Percentiles rank a stretch among this genome's conserved stretches.
Evolutionary conservation across 2,888 invertebrate genomes (phyloP).

Genomic region (Bombylius discolor): DNA sequence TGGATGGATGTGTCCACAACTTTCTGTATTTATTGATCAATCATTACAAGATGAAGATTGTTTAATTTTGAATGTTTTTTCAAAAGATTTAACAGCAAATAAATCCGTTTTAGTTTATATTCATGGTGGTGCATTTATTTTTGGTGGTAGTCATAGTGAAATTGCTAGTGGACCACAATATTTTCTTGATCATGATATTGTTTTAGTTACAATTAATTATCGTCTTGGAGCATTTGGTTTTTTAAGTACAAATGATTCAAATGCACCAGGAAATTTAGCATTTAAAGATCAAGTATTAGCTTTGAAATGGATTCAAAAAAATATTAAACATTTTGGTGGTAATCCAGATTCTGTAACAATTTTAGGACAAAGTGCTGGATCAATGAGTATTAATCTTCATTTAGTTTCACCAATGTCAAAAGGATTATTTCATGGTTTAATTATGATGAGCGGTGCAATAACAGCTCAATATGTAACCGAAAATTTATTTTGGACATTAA

Average conservation of each 20-base stretch:
- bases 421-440: slow-evolving; percentile 42
- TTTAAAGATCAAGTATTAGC: slow-evolving; percentile 44
- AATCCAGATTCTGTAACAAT: slow-evolving; percentile 40
- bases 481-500: slow-evolving; percentile 40
- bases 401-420: slow-evolving; percentile 29
- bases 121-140: slow-evolving; percentile 49
- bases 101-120: slow-evolving; percentile 48
- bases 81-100: slow-evolving; percentile 21
- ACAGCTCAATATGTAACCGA: slow-evolving; percentile 17
- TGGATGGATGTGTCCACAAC: slow-evolving; percentile 35
- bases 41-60: slow-evolving; percentile 38
- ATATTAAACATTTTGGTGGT: slow-evolving; percentile 43
- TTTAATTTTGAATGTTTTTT: slow-evolving; percentile 41
- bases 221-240: slow-evolving; percentile 43
- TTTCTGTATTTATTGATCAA: slow-evolving; percentile 33
- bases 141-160: slow-evolving; percentile 28
- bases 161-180: slow-evolving; percentile 42
- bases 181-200: slow-evolving; percentile 44
- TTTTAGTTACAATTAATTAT: slow-evolving; percentile 50
- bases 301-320: slow-evolving; percentile 41
- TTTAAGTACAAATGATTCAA: slow-evolving; percentile 39
- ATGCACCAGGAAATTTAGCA: slow-evolving; percentile 43
- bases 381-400: slow-evolving; percentile 21
- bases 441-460: slow-evolving; percentile 39
- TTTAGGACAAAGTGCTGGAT: slow-evolving; percentile 35